phyloP scores from a whole-genome alignment of 2,888 invertebrate species.

The Sceliomorpha sp. region DNA sequence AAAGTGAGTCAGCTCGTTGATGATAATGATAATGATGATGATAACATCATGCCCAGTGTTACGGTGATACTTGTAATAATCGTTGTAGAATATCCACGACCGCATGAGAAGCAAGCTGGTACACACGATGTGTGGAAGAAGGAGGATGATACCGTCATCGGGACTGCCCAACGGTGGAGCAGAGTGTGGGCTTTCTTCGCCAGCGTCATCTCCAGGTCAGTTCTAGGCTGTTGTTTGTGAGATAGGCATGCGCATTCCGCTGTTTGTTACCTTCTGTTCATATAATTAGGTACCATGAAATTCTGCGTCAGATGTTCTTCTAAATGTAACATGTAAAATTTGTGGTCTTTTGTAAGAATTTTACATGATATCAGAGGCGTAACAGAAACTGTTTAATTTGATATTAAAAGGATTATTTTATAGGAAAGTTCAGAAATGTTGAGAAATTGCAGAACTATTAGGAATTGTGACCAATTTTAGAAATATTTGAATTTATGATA shows the following conservation, averaged over 20 bases:
- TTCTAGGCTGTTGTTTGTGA: slow-evolving; percentile 56
- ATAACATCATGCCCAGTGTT: slow-evolving; percentile 34
- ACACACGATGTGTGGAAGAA: slow-evolving; percentile 10
- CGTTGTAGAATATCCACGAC: slow-evolving; percentile 3
- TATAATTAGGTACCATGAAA: no score
- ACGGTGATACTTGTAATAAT: slow-evolving; percentile 38
- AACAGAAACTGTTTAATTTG: no score
- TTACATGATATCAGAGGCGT: no score
- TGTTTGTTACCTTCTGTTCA: slow-evolving; percentile 29
- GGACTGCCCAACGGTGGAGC: slow-evolving; percentile 63
- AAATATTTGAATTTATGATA: no score
- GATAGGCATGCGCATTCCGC: slow-evolving; percentile 21
- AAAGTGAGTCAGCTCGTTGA: slow-evolving; percentile 35
- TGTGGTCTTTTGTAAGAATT: no score
- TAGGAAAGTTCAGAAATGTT: no score
- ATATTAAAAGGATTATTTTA: no score
- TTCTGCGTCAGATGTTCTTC: no score
- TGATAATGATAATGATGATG: no score
- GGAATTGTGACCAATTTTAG: no score
- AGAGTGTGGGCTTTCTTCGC: slow-evolving; percentile 65
- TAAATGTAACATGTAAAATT: no score
- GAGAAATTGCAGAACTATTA: no score
- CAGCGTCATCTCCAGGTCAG: slow-evolving; percentile 73
- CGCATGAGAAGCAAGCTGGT: slow-evolving; percentile 1
- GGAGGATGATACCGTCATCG: slow-evolving; percentile 31